Percentiles rank a stretch among this genome's conserved stretches.
Evolutionary conservation across 2,797 vertebrate species (phyloP).

Genomic region (Erpetoichthys calabaricus): DNA sequence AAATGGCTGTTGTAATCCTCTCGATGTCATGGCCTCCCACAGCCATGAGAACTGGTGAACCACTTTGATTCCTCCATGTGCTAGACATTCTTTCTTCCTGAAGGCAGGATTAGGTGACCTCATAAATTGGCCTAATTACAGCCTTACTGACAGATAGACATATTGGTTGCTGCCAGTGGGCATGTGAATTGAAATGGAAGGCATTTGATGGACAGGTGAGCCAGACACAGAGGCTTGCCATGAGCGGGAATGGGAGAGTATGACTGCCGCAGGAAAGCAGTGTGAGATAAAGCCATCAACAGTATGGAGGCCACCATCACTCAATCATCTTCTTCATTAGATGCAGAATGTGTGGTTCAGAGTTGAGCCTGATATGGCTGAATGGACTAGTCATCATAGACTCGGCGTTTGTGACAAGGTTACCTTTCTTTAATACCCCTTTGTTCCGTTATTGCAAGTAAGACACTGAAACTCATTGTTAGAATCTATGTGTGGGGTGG

Average conservation of each 20-base stretch:
- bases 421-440: constrained; percentile 24
- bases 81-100: constrained; percentile 8
- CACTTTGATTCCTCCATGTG: constrained; percentile 14
- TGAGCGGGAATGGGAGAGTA: constrained; percentile 35
- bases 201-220: constrained; percentile 21
- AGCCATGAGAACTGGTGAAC: constrained; percentile 19
- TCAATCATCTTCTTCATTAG: constrained; percentile 51
- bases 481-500: constrained; percentile 9
- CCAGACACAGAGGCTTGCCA: constrained; percentile 21
- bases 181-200: constrained; percentile 37
- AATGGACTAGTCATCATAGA: constrained; percentile 29
- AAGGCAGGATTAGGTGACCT: constrained; percentile 71
- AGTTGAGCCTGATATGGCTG: constrained; percentile 22
- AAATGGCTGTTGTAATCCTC: not conserved
- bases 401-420: constrained; percentile 29
- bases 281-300: constrained; percentile 38
- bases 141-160: constrained; percentile 84
- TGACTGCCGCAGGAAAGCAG: constrained; percentile 33
- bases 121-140: constrained; percentile 85
- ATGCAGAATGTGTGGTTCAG: constrained; percentile 26
- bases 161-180: constrained; percentile 60
- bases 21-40: constrained; percentile 18
- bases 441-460: constrained; percentile 1
- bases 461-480: constrained; percentile 18
- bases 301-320: constrained; percentile 30